Percentiles rank a stretch among this genome's conserved stretches.
These are phyloP conservation scores for Anarsia innoxiella DNA, from an alignment of 2,888 invertebrate genomes.

Conservation along the genomic window DNA sequence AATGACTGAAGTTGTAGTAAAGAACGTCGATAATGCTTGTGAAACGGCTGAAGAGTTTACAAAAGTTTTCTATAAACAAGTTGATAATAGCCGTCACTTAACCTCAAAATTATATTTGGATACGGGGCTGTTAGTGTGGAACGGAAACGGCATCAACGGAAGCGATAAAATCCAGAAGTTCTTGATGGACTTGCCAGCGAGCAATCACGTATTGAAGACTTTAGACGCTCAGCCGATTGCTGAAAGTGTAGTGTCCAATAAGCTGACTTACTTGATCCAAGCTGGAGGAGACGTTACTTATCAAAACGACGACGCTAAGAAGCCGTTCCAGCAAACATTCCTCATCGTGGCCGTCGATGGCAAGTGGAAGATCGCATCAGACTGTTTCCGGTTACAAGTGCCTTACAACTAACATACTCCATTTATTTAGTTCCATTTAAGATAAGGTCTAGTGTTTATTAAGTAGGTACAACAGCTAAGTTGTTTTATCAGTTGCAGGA, in stretches of 20 bases:
- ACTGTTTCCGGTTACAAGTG: conserved; percentile 88
- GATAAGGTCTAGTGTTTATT: background rate
- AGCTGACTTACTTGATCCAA: conserved; percentile 88
- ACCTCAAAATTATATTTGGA: conserved; percentile 89
- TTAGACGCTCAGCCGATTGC: conserved; percentile 91
- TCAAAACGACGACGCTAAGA: conserved; percentile 70
- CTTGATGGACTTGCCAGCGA: conserved; percentile 86
- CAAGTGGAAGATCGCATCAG: conserved; percentile 95
- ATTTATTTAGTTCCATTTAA: too few relatives aligned
- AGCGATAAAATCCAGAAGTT: conserved; percentile 90
- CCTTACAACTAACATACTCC: conserved; percentile 52
- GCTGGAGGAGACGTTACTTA: conserved; percentile 89
- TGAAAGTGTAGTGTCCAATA: conserved; percentile 84
- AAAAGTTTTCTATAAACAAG: conserved; percentile 90
- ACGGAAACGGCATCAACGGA: conserved; percentile 90
- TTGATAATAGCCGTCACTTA: conserved; percentile 90
- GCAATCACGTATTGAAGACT: conserved; percentile 84
- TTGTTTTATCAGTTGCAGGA: too few relatives aligned
- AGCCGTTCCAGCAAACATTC: conserved; percentile 89
- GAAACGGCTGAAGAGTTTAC: conserved; percentile 92
- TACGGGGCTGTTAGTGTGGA: conserved; percentile 91
- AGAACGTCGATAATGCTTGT: conserved; percentile 86
- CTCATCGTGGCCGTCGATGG: conserved; percentile 90
- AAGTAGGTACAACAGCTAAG: too few relatives aligned
- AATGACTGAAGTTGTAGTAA: conserved; percentile 73